Evolutionary conservation across 1,140 invertebrate species (phyloP).

Genomic region (Lethrus apterus): DNA sequence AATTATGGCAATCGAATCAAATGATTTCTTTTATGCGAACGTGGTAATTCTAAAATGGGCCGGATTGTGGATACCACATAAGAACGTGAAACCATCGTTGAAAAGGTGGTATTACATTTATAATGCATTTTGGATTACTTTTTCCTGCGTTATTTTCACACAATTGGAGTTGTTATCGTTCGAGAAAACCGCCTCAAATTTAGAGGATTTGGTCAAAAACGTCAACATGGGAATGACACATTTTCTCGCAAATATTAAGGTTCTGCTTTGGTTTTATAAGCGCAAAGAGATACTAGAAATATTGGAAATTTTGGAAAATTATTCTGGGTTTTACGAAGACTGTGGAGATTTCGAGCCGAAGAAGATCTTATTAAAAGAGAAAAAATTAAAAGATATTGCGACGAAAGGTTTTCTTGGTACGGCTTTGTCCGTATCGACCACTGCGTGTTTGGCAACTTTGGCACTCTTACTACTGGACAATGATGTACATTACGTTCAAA

Average conservation of each 20-base stretch:
- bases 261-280: slow-evolving; percentile 6
- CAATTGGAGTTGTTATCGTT: slow-evolving; percentile 17
- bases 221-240: slow-evolving; percentile 19
- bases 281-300: slow-evolving; percentile 15
- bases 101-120: slow-evolving; percentile 12
- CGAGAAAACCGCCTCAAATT: slow-evolving; percentile 5
- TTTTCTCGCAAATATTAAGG: slow-evolving; percentile 15
- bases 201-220: slow-evolving; percentile 17
- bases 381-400: slow-evolving; percentile 1
- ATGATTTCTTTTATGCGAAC: slow-evolving; percentile 9
- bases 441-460: background rate
- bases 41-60: slow-evolving; percentile 7
- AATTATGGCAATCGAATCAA: background rate
- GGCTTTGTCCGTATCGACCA: background rate
- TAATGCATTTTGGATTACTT: slow-evolving; percentile 2
- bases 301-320: slow-evolving; percentile 8
- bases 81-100: background rate
- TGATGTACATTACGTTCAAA: background rate
- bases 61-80: slow-evolving; percentile 10
- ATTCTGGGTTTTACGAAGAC: slow-evolving; percentile 15
- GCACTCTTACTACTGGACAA: background rate
- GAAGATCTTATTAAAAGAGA: slow-evolving; percentile 6
- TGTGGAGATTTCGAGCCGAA: slow-evolving; percentile 14
- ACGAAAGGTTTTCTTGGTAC: slow-evolving; percentile 6
- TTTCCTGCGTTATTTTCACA: slow-evolving; percentile 7